Conservation (phyloP, 2,888 invertebrate species). For the Oligia fasciuncula region DNA sequence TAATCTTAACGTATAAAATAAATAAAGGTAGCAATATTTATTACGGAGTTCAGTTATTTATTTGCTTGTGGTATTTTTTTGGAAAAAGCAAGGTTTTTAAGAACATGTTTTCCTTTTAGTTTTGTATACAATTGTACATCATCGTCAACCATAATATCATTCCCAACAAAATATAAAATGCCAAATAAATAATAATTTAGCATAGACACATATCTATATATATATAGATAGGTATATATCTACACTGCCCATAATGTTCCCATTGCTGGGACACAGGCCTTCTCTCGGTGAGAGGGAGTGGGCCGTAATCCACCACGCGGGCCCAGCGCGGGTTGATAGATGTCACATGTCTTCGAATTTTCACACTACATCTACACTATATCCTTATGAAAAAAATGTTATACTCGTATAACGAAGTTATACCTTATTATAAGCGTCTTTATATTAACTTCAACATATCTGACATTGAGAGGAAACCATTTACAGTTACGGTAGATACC, state of each 20-base stretch:
- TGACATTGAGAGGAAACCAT: background rate
- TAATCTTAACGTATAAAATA: conserved; percentile 34
- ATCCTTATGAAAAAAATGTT: background rate
- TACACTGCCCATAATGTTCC: too few relatives aligned
- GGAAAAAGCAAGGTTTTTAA: background rate
- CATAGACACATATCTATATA: too few relatives aligned
- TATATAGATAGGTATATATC: too few relatives aligned
- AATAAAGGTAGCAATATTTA: conserved; percentile 20
- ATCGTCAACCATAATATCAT: background rate
- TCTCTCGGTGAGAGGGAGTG: too few relatives aligned
- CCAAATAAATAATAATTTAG: background rate
- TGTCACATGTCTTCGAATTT: too few relatives aligned
- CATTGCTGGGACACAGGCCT: too few relatives aligned
- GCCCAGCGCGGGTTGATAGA: too few relatives aligned
- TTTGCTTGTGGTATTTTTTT: conserved; percentile 12
- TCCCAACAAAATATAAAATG: background rate
- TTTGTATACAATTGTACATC: background rate
- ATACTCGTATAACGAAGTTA: background rate
- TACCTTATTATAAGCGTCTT: too few relatives aligned
- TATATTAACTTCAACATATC: background rate
- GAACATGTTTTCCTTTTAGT: background rate
- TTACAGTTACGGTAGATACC: background rate
- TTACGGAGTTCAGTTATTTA: conserved; percentile 16
- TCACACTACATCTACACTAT: too few relatives aligned
- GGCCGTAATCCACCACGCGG: too few relatives aligned